Evolutionary conservation across 2,113 vertebrate species (phyloP), one percentile per base, ranked within the genome.

Genomic region (Sebastes schlegelii): DNA sequence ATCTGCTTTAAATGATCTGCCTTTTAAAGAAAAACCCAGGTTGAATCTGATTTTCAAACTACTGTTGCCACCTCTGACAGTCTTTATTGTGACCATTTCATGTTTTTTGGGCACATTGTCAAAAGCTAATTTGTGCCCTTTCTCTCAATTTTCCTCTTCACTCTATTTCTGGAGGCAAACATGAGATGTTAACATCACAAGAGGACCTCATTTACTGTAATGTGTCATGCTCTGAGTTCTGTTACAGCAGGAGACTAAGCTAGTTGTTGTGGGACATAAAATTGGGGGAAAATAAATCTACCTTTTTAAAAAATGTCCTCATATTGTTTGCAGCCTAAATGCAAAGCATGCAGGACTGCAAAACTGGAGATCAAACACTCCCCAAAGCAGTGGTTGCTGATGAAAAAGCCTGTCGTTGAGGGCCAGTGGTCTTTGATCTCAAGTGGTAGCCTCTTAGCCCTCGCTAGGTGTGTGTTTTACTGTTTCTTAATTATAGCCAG

Each of bases 401-500:
- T 89, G 71, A 91, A 92, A 91, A 87, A 85, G 82, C 82, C 75
- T 69, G 77, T 88, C 42, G 68, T 81, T 51, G 74, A 82, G 86
- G 83, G 84, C 40, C 83, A n/a, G 58, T 21, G 2, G n/a, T 61
- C 94, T 95, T 95, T 95, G 92, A 95, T 93, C 92, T 94, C 63
- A 86, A 92, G 88, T 85, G 54, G 89, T 79, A 85, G 86, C 84
- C 76, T 34, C 34, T 49, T 45, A 54, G 83, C 83, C 75, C 82
- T 76, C 40, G 8, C 84, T 92, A 91, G 92, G 90, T 94, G 91
- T 92, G 82, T 87, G 79, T 93, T 95, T 95, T 91, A 91, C 92
- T 91, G 92, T 71, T 45, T 90, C 89, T 86, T 94, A 93, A 94
- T 96, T 95, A 94, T 78, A 94, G 92, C 84, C 89, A 86, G 87